Evolutionary conservation across 2,888 invertebrate genomes (phyloP).

Genomic region (Aspidiotus rigidus): DNA sequence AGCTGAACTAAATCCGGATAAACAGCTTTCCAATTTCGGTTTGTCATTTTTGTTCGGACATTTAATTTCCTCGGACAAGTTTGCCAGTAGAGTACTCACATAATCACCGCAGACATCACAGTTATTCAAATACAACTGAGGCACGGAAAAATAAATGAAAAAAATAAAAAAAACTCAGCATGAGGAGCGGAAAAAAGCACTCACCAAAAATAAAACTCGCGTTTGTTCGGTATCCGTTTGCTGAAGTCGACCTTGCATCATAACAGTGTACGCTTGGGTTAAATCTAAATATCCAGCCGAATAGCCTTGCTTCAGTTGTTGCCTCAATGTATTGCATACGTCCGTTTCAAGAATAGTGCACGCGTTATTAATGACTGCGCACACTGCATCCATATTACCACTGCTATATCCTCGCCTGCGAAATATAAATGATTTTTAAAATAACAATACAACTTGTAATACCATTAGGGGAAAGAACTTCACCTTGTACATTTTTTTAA

Average conservation of each 20-base stretch:
- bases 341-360: constrained; percentile 77
- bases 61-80: constrained; percentile 62
- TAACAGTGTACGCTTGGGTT: constrained; percentile 71
- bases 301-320: constrained; percentile 66
- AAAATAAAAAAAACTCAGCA: neutral
- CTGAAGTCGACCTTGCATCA: constrained; percentile 72
- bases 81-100: constrained; percentile 71
- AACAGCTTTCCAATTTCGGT: constrained; percentile 63
- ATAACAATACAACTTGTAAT: neutral
- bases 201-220: constrained; percentile 65
- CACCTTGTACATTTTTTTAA: constrained; percentile 86
- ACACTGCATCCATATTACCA: constrained; percentile 88
- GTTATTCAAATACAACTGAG: constrained; percentile 64
- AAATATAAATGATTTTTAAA: neutral
- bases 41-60: constrained; percentile 54
- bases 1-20: constrained; percentile 52
- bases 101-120: constrained; percentile 86
- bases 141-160: neutral
- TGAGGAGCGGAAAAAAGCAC: constrained; percentile 34
- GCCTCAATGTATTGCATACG: constrained; percentile 62
- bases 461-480: neutral
- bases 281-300: constrained; percentile 66
- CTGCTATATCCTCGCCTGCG: constrained; percentile 24
- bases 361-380: constrained; percentile 91
- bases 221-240: constrained; percentile 65